Percentiles rank a stretch among this genome's conserved stretches.
phyloP scores from a whole-genome alignment of 2,888 invertebrate genomes.

The Volucella bombylans region DNA sequence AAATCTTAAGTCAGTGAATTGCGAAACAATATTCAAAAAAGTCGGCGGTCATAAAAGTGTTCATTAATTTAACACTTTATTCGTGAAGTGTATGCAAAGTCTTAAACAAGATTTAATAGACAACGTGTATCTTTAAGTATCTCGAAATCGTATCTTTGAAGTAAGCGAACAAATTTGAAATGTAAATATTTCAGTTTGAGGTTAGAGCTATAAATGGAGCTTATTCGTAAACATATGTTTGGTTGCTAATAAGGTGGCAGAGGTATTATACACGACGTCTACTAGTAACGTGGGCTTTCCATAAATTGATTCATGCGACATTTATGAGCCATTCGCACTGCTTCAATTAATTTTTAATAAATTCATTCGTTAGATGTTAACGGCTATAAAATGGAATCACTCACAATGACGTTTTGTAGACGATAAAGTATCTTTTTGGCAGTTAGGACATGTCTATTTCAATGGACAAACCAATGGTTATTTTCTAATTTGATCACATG shows the following conservation, averaged over 20 bases:
- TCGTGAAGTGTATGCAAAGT: background rate
- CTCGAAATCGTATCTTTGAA: background rate
- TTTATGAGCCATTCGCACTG: constrained; percentile 31
- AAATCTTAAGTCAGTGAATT: constrained; percentile 2
- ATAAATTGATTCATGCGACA: constrained; percentile 29
- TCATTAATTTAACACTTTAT: background rate
- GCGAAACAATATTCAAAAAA: constrained; percentile 30
- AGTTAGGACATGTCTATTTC: no score
- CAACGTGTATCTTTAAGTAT: background rate
- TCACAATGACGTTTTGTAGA: background rate
- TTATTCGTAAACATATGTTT: background rate
- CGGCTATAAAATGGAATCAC: constrained; percentile 6
- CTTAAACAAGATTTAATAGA: background rate
- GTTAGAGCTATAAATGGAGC: constrained; percentile 8
- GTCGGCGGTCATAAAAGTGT: constrained; percentile 6
- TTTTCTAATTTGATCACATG: no score
- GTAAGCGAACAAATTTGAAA: background rate
- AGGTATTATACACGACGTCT: background rate
- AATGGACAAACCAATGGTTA: no score
- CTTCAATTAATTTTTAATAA: constrained; percentile 17
- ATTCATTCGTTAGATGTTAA: constrained; percentile 32
- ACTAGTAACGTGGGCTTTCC: background rate
- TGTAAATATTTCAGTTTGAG: constrained; percentile 17
- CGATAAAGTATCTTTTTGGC: no score
- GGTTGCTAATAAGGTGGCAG: background rate